A percentile compares a stretch with the other conserved stretches of the same genome.
These are phyloP conservation scores for Zaprionus obscuricornis DNA, from an alignment of 2,888 invertebrate species.

Conservation along the genomic window DNA sequence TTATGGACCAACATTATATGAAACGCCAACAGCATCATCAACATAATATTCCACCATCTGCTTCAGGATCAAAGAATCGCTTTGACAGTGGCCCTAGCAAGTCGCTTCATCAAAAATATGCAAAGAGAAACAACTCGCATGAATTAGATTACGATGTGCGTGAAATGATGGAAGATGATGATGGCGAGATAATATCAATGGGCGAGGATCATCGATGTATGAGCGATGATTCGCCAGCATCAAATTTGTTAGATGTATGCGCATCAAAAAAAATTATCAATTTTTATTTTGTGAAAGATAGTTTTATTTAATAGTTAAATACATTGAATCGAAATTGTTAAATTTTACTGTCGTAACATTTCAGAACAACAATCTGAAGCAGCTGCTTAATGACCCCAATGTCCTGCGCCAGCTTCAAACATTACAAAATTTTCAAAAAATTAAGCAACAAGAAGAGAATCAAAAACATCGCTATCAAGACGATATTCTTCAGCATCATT, in stretches of 20 bases:
- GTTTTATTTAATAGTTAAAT: too few relatives aligned
- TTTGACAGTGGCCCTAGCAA: conserved; percentile 48
- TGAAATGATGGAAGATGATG: conserved; percentile 67
- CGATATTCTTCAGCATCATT: conserved; percentile 90
- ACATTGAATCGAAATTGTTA: too few relatives aligned
- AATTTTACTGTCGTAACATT: too few relatives aligned
- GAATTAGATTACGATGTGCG: conserved; percentile 72
- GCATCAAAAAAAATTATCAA: not conserved
- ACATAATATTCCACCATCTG: conserved; percentile 25
- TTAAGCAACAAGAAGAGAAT: conserved; percentile 87
- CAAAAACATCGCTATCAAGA: conserved; percentile 89
- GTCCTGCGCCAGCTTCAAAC: conserved; percentile 95
- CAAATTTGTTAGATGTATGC: conserved; percentile 78
- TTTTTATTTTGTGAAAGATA: too few relatives aligned
- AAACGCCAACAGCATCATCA: conserved; percentile 78
- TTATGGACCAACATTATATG: conserved; percentile 85
- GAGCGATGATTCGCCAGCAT: conserved; percentile 74
- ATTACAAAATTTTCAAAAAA: conserved; percentile 85
- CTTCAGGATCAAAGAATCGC: conserved; percentile 44
- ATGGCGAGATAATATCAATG: conserved; percentile 54
- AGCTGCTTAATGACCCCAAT: conserved; percentile 90
- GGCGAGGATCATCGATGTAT: conserved; percentile 70
- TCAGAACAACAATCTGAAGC: conserved; percentile 83
- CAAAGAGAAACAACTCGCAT: conserved; percentile 70
- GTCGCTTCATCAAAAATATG: conserved; percentile 69